Evolutionary conservation across 1,140 invertebrate species (phyloP).

Genomic region (Wasmannia auropunctata): DNA sequence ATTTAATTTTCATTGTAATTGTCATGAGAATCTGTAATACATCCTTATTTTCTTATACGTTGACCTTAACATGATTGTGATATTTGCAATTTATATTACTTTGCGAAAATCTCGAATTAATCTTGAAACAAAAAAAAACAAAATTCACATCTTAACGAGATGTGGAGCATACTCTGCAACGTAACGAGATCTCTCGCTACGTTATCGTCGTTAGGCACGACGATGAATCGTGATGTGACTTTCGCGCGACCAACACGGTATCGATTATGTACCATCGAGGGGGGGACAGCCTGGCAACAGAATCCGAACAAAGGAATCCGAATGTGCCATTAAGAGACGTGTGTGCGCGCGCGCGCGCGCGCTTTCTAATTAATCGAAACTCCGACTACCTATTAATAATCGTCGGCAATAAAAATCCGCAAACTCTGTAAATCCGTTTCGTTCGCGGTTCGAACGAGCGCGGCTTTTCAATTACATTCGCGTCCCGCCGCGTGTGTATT

Average conservation of each 20-base stretch:
- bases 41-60: not conserved
- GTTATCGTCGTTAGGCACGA: slow-evolving; percentile 19
- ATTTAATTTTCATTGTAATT: not conserved
- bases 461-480: slow-evolving; percentile 63
- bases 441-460: slow-evolving; percentile 51
- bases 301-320: slow-evolving; percentile 54
- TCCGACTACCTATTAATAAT: slow-evolving; percentile 58
- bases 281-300: slow-evolving; percentile 45
- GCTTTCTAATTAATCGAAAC: slow-evolving; percentile 60
- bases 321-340: slow-evolving; percentile 40
- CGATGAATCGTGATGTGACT: slow-evolving; percentile 35
- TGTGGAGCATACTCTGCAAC: not conserved
- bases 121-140: not conserved
- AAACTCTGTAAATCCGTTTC: slow-evolving; percentile 57
- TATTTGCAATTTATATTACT: not conserved
- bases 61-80: not conserved
- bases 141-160: not conserved
- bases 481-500: slow-evolving; percentile 54
- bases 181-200: slow-evolving; percentile 3
- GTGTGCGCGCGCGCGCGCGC: slow-evolving; percentile 25
- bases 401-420: slow-evolving; percentile 58
- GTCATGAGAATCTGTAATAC: not conserved
- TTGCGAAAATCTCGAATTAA: not conserved
- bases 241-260: slow-evolving; percentile 23
- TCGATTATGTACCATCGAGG: slow-evolving; percentile 42